Base-by-base conservation (phyloP, 2,113 vertebrate species). In the Grallaria varia region DNA sequence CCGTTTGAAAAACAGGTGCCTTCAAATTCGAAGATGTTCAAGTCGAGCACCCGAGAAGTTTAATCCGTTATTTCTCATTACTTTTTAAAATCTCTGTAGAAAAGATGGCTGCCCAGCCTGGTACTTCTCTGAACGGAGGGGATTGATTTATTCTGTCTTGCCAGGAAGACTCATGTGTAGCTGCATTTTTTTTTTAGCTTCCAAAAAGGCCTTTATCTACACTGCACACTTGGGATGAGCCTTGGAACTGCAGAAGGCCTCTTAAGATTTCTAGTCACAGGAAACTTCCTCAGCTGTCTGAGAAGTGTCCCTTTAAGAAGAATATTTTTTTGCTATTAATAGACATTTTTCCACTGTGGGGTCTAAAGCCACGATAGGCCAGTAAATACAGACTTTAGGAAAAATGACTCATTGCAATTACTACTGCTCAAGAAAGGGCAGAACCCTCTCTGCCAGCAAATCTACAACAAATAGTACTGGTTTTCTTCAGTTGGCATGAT, bases 341-440 rank as follows among this genome's bases (percentile, higher is more conserved):
- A 75, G 40, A 31, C n/a, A 33, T 56, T 91, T 82, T 82, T 95
- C 87, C 40, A 37, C 69, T 77, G 85, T 27, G 27, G 80, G 64
- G 49, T 72, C 55, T 66, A 21, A 23, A 88, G 80, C 75, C 69
- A 89, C 35, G 77, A 50, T 42, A 66, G 53, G 23, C 10, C 4
- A 71, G 86, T 94, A 95, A 97, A 91, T 96, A 82, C 95, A 91
- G 53, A 86, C 53, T 62, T 93, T 72, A 91, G n/a, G 84, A 94
- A 87, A 84, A 4, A 16, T 95, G 92, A 53, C 50, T 16, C 20
- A 25, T 31, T 64, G 22, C 21, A 73, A 9, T 84, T 84, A 28
- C 14, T 89, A 19, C 13, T 7, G 6, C 52, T 95, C 91, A 71
- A 92, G 69, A 56, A 66, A 73, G n/a, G 35, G 45, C 28, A 89